phyloP scores from a whole-genome alignment of 2,113 vertebrate genomes.

The Mesitornis unicolor region DNA sequence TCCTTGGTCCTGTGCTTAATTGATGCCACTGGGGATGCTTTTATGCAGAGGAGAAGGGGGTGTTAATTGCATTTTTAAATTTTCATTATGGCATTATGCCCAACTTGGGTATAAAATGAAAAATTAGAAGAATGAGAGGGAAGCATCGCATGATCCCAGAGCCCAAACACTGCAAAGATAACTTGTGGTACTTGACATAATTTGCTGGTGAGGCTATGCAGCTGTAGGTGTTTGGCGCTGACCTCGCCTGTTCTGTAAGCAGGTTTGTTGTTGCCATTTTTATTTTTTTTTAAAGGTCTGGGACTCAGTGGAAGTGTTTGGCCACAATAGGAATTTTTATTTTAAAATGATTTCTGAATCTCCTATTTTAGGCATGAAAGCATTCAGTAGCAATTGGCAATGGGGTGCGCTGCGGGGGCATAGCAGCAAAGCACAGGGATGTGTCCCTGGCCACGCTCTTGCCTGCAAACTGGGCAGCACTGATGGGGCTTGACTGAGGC shows the following conservation, averaged over 20 bases:
- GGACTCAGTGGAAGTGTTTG: rapidly evolving
- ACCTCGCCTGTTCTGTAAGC: background rate
- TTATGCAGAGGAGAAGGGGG: background rate
- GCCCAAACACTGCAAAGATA: background rate
- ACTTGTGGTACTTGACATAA: background rate
- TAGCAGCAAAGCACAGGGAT: background rate
- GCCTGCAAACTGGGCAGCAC: background rate
- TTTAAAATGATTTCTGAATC: background rate
- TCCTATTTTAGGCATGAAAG: background rate
- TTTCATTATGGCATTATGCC: no score
- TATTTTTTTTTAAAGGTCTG: background rate
- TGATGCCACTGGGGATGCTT: background rate
- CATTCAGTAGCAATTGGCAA: background rate
- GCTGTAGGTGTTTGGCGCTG: background rate
- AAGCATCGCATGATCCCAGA: background rate
- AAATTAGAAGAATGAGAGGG: background rate
- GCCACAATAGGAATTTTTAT: background rate
- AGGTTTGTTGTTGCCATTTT: background rate
- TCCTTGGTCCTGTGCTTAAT: rapidly evolving
- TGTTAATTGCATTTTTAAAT: background rate
- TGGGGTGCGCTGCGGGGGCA: background rate
- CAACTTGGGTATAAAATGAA: background rate
- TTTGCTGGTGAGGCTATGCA: background rate
- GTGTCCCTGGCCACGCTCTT: rapidly evolving
- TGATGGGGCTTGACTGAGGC: background rate